A percentile compares a stretch with the other conserved stretches of the same genome.
Evolutionary conservation across 2,888 invertebrate species (phyloP).

Genomic region (Tetramorium bicarinatum): DNA sequence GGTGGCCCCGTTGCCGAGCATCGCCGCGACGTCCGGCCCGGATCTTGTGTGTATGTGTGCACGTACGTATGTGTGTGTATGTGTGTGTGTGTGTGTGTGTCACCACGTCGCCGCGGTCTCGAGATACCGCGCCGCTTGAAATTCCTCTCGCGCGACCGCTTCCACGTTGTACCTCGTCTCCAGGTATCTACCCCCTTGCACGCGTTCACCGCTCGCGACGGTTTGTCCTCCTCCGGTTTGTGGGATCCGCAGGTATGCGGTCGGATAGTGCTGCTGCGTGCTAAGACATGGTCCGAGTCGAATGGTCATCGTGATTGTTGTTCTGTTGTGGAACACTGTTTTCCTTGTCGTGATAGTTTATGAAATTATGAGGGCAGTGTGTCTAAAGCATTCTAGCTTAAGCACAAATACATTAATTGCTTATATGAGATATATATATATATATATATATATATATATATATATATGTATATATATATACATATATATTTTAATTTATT

Average conservation of each 20-base stretch:
- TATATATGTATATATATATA: not conserved
- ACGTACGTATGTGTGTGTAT: too few species aligned
- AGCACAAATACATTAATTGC: not conserved
- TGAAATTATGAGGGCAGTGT: not conserved
- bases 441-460: too few species aligned
- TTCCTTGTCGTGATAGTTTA: slow-evolving; percentile 1
- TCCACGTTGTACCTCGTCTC: not conserved
- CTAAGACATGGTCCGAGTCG: not conserved
- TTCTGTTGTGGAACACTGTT: not conserved
- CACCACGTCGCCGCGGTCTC: not conserved
- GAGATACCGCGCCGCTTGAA: not conserved
- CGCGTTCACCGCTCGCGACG: not conserved
- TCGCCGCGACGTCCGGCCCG: not conserved
- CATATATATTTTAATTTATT: not conserved
- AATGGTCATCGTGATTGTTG: not conserved
- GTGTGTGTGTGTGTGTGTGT: not conserved
- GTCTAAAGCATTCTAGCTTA: not conserved
- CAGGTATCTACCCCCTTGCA: too few species aligned
- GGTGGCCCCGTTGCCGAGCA: not conserved
- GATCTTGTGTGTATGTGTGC: not conserved
- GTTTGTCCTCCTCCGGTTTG: not conserved
- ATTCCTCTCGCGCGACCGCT: not conserved
- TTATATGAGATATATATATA: not conserved
- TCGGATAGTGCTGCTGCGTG: not conserved
- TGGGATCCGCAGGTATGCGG: too few species aligned